These are phyloP conservation scores for Listronotus oregonensis DNA, from an alignment of 1,140 invertebrate genomes.

Conservation along the genomic window DNA sequence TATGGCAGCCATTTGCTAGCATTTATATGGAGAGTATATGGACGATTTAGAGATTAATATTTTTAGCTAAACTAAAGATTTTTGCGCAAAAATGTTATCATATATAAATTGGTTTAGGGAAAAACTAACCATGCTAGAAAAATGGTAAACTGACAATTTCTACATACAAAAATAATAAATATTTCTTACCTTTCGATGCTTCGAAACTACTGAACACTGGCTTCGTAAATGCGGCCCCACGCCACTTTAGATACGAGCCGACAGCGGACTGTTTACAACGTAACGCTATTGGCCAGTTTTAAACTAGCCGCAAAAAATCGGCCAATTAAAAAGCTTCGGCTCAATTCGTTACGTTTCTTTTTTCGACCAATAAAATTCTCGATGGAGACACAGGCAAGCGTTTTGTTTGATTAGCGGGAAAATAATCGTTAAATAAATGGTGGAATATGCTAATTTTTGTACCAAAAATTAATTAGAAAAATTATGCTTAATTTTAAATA, in stretches of 20 bases:
- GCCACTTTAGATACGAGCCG: slow-evolving; percentile 65
- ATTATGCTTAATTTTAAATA: background rate
- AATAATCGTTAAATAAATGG: slow-evolving; percentile 35
- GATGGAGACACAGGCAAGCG: slow-evolving; percentile 29
- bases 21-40: slow-evolving; percentile 49
- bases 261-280: slow-evolving; percentile 60
- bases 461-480: background rate
- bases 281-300: slow-evolving; percentile 62
- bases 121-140: slow-evolving; percentile 42
- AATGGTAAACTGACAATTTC: slow-evolving; percentile 59
- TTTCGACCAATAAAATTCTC: slow-evolving; percentile 38
- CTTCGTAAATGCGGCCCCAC: slow-evolving; percentile 67
- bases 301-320: slow-evolving; percentile 65
- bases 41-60: slow-evolving; percentile 44
- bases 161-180: slow-evolving; percentile 59
- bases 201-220: slow-evolving; percentile 64
- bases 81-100: slow-evolving; percentile 17
- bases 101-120: slow-evolving; percentile 38
- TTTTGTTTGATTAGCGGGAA: slow-evolving; percentile 38
- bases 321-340: slow-evolving; percentile 59
- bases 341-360: slow-evolving; percentile 38
- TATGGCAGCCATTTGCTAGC: slow-evolving; percentile 58
- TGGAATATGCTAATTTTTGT: slow-evolving; percentile 12
- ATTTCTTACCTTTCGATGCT: slow-evolving; percentile 65
- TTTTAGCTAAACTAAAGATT: slow-evolving; percentile 44